Evolutionary conservation across 2,797 vertebrate genomes (phyloP), one percentile per base, ranked within the genome.

Genomic region (Spea hammondii): DNA sequence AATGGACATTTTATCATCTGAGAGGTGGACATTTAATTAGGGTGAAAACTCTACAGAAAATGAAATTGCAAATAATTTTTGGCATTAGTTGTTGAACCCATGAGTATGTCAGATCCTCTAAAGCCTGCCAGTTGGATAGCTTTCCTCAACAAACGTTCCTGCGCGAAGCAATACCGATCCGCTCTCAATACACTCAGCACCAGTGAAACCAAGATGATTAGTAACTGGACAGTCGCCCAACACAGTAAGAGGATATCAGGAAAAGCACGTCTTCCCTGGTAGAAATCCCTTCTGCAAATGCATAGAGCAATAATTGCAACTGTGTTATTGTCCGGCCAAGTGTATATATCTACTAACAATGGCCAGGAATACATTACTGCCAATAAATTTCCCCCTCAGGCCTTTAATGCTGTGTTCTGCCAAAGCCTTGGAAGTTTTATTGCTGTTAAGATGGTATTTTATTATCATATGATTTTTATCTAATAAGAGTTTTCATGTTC

Each of bases 181-280:
- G 50, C 75, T 74, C 80, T 82, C 75, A 82, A 82, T 82, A 82
- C 79, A 77, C 79, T 82, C 79, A 82, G 79, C 79, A 78, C 70
- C 80, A 82, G 80, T 77, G 80, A 82, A 82, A 78, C 70, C 77
- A 77, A 74, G 75, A 82, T 82, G 75, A 82, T 82, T 78, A 82
- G 70, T 82, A 77, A 82, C 65, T 82, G 80, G 75, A 73, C 51
- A 47, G 44, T 8, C 5, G 80, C 80, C 80, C 80, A 72, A 78
- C 55, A 49, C 70, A 62, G 80, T 77, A 78, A 82, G 70, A 78
- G 75, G 79, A 82, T 77, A 82, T 78, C 70, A 77, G 80, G 65
- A 70, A 32, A 32, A 72, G 65, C 55, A 51, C 70, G 70, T 82
- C 75, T 82, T 82, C 74, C 74, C 79, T 50, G 44, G 14, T 73